Evolutionary conservation across 2,888 invertebrate genomes (phyloP).

Genomic region (Argyra leucocephala): DNA sequence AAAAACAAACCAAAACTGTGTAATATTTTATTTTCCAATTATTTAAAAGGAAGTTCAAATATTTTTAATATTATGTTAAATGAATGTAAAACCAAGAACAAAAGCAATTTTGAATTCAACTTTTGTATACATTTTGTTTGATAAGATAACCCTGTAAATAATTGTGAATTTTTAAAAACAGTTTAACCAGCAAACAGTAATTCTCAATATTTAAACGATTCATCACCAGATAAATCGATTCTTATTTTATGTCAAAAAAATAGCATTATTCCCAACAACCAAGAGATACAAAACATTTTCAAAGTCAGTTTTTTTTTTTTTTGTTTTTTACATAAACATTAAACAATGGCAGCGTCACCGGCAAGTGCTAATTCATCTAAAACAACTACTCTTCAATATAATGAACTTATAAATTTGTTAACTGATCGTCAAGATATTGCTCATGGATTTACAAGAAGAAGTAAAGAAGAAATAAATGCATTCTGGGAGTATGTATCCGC

Average conservation of each 20-base stretch:
- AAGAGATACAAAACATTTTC: background rate
- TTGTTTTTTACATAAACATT: background rate
- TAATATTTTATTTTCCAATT: too few relatives aligned
- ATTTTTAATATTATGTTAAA: too few relatives aligned
- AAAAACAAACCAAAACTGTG: too few relatives aligned
- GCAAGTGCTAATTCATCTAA: conserved; percentile 12
- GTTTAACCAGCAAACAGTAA: too few relatives aligned
- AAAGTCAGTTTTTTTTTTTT: background rate
- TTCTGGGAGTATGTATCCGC: conserved; percentile 14
- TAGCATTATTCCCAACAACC: background rate
- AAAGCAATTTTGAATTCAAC: too few relatives aligned
- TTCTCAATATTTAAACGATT: too few relatives aligned
- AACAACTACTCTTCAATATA: conserved; percentile 16
- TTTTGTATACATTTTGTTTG: too few relatives aligned
- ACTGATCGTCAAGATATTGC: conserved; percentile 14
- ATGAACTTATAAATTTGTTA: conserved; percentile 16
- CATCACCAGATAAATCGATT: too few relatives aligned
- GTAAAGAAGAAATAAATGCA: conserved; percentile 16
- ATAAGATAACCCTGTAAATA: too few relatives aligned
- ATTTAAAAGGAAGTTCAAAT: too few relatives aligned
- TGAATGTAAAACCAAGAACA: too few relatives aligned
- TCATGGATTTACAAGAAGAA: conserved; percentile 13
- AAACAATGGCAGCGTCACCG: background rate
- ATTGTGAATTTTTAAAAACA: too few relatives aligned
- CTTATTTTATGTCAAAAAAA: background rate